A percentile compares a stretch with the other conserved stretches of the same genome.
phyloP scores from a whole-genome alignment of 2,888 invertebrate genomes.

The Lepidocyrtoides sp. region DNA sequence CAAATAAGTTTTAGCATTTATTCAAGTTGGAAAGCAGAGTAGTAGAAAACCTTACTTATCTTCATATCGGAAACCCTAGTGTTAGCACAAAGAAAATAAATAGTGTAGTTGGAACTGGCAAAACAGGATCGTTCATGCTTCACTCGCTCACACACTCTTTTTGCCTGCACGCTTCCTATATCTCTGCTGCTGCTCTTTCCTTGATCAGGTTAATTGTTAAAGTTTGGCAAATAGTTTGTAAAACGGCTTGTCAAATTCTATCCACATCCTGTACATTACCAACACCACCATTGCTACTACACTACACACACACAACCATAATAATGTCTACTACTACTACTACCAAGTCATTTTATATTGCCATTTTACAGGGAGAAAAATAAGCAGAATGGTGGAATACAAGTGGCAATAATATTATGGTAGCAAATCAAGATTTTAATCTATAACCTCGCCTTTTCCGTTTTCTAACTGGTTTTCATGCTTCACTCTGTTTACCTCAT shows the following conservation, averaged over 20 bases:
- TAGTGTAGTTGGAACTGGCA: background rate
- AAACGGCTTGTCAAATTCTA: conserved; percentile 78
- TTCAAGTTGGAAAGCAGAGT: no score
- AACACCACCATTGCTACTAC: conserved; percentile 9
- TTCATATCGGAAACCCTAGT: no score
- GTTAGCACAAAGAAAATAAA: background rate
- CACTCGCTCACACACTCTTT: conserved; percentile 40
- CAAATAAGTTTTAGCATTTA: background rate
- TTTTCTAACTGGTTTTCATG: conserved; percentile 53
- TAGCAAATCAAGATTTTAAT: conserved; percentile 59
- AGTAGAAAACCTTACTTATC: no score
- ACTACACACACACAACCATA: conserved; percentile 14
- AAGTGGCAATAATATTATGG: conserved; percentile 27
- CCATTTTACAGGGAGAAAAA: conserved; percentile 5
- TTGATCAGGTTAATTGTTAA: conserved; percentile 81
- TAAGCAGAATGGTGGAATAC: background rate
- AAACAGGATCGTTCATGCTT: conserved; percentile 31
- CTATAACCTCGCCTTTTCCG: conserved; percentile 76
- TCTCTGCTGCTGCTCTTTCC: conserved; percentile 58
- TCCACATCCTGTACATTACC: conserved; percentile 71
- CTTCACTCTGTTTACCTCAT: conserved; percentile 48
- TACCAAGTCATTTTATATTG: conserved; percentile 29
- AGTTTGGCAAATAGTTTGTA: conserved; percentile 79
- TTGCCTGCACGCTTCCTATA: no score
- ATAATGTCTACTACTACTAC: background rate